phyloP scores from a whole-genome alignment of 92 coral and sea anemone species.

The Porites rus region DNA sequence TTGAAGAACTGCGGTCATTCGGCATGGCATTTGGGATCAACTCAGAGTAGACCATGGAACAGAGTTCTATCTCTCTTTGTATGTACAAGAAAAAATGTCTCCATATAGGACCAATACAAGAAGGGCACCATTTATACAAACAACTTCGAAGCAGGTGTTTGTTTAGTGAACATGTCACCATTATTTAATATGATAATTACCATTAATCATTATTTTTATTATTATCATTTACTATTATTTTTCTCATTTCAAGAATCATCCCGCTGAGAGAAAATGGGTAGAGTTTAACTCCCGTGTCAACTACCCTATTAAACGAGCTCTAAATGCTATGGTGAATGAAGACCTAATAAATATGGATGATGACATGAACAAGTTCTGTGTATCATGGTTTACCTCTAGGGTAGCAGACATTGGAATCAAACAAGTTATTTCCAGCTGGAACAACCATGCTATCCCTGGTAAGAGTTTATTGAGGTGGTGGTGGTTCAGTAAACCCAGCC shows the following conservation, averaged over 20 bases:
- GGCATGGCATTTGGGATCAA: conserved; percentile 72
- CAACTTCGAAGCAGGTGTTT: conserved; percentile 63
- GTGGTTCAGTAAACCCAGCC: no score
- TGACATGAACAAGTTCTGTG: conserved; percentile 61
- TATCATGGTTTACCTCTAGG: conserved; percentile 58
- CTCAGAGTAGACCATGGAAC: conserved; percentile 74
- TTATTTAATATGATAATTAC: background rate
- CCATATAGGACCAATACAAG: conserved; percentile 47
- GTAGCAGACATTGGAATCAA: conserved; percentile 38
- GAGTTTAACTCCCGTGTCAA: conserved; percentile 54
- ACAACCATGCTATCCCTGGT: conserved; percentile 66
- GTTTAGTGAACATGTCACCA: no score
- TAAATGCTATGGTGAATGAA: conserved; percentile 60
- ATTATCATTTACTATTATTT: background rate
- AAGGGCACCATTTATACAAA: conserved; percentile 45
- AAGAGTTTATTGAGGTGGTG: no score
- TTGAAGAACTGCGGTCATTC: conserved; percentile 31
- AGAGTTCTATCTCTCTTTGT: conserved; percentile 62
- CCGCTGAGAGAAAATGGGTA: no score
- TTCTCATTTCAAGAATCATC: background rate
- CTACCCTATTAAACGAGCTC: conserved; percentile 51
- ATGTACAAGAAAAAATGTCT: conserved; percentile 55
- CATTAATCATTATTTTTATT: conserved; percentile 18
- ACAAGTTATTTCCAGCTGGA: conserved; percentile 59
- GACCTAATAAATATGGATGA: conserved; percentile 58